Evolutionary conservation across 2,888 invertebrate species (phyloP).

Genomic region (Dexiosoma caninum): DNA sequence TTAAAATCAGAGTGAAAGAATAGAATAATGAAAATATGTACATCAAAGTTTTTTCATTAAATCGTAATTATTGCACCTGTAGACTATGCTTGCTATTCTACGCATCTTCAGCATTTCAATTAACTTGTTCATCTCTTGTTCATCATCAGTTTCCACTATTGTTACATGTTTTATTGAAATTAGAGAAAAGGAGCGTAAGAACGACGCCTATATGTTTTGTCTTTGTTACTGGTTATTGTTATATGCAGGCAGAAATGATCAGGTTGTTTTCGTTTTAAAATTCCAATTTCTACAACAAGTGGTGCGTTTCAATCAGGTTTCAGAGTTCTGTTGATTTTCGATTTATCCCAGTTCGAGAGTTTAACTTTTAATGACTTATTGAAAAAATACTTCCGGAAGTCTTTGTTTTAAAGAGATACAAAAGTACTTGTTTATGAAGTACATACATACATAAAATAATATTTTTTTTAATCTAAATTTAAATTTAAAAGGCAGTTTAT

Average conservation of each 20-base stretch:
- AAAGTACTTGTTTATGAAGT: too few relatives aligned
- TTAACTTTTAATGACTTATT: too few relatives aligned
- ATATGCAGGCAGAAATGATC: background rate
- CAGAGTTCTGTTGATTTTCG: too few relatives aligned
- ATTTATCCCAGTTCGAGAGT: too few relatives aligned
- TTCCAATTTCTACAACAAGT: background rate
- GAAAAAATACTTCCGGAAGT: too few relatives aligned
- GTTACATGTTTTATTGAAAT: background rate
- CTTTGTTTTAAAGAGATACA: too few relatives aligned
- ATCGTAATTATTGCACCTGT: slow-evolving; percentile 13
- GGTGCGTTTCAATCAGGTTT: too few relatives aligned
- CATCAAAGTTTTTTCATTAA: slow-evolving; percentile 1
- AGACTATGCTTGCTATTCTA: slow-evolving; percentile 3
- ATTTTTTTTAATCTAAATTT: too few relatives aligned
- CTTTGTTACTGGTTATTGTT: background rate
- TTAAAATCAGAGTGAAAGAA: too few relatives aligned
- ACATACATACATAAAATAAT: too few relatives aligned
- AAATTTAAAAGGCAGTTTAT: too few relatives aligned
- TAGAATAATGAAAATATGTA: background rate
- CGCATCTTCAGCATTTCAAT: slow-evolving; percentile 15
- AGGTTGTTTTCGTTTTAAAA: too few relatives aligned
- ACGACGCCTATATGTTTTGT: background rate
- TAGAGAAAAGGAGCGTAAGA: background rate
- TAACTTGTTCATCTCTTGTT: background rate
- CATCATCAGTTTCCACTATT: background rate